Evolutionary conservation across 2,113 vertebrate species (phyloP), one percentile per base, ranked within the genome.

Genomic region (Aspiorhynchus laticeps): DNA sequence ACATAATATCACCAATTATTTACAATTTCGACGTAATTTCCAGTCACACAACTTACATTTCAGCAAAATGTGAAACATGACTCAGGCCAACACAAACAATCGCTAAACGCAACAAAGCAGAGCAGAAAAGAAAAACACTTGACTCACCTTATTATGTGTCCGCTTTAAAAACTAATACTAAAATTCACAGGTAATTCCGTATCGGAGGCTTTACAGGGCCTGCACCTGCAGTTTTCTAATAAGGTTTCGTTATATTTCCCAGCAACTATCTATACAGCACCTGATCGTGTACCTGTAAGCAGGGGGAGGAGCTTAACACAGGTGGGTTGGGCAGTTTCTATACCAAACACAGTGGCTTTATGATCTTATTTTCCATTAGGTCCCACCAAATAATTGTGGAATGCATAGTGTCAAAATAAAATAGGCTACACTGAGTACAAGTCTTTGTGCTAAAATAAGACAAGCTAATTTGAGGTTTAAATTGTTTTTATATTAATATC

Each of bases 321-420:
- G 69, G 69, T 82, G 41, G 80, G 61, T 41, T 26, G 28, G 43
- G 67, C 69, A 59, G 69, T 75, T 73, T 83, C 83, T 83, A 48
- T 28, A n/a, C 17, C 61, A 36, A 48, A 71, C 63, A 69, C 63
- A 33, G 48, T 11, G 5, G 12, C 5, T 33, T 51, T 17, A 31
- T 48, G 14, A 19, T 51, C 10, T n/a, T 61, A 61, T 80, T 80
- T 38, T 80, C 51, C 53, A 61, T 36, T 38, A 38, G 19, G 33
- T 21, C 33, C 4, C 67, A 21, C 33, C 33, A 21, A 10, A 21
- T 38, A 36, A 4, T 5, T 21, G 19, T 38, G 12, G 33, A 21
- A 71, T 38, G 33, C 3, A 71, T 38, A 38, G 33, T 11, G 19
- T 24, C 8, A 71, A 21, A 71, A 36, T 71, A 69, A 33, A 67